Evolutionary conservation across 2,113 vertebrate species (phyloP).

Genomic region (Pseudonaja textilis): DNA sequence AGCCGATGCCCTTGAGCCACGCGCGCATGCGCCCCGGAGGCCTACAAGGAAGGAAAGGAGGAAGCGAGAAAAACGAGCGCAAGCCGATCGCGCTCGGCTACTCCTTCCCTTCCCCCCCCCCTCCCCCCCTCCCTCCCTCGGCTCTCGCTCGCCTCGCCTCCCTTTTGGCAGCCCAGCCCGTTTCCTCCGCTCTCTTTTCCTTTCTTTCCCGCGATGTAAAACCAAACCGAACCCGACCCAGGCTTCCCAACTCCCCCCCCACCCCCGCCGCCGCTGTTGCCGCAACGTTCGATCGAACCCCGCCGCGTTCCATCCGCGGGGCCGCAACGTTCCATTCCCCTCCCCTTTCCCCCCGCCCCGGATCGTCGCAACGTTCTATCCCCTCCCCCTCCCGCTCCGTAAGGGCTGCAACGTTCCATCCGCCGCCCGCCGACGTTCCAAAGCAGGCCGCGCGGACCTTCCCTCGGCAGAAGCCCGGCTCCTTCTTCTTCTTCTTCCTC

Average conservation of each 20-base stretch:
- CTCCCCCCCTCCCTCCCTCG: fast-evolving
- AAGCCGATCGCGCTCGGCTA: constrained; percentile 31
- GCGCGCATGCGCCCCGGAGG: neutral
- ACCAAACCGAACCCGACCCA: too few relatives aligned
- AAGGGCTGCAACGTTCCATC: constrained; percentile 23
- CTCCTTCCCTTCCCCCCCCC: constrained; percentile 31
- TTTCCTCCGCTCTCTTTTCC: neutral
- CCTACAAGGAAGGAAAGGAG: neutral
- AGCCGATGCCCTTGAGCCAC: neutral
- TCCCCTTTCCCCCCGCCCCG: constrained; percentile 18
- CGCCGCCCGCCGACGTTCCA: neutral
- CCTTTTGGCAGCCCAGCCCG: too few relatives aligned
- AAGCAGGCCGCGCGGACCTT: neutral
- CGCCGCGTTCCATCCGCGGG: neutral
- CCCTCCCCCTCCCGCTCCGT: neutral
- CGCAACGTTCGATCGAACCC: neutral
- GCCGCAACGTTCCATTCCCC: neutral
- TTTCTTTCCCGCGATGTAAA: neutral
- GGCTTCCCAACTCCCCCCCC: too few relatives aligned
- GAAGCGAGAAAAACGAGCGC: too few relatives aligned
- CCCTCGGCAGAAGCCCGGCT: neutral
- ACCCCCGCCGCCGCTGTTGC: neutral
- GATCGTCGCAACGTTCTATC: neutral
- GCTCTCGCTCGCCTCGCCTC: neutral
- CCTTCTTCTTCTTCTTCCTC: too few relatives aligned